Evolutionary conservation across 2,113 vertebrate genomes (phyloP), one percentile per base, ranked within the genome.

Genomic region (Limanda limanda): DNA sequence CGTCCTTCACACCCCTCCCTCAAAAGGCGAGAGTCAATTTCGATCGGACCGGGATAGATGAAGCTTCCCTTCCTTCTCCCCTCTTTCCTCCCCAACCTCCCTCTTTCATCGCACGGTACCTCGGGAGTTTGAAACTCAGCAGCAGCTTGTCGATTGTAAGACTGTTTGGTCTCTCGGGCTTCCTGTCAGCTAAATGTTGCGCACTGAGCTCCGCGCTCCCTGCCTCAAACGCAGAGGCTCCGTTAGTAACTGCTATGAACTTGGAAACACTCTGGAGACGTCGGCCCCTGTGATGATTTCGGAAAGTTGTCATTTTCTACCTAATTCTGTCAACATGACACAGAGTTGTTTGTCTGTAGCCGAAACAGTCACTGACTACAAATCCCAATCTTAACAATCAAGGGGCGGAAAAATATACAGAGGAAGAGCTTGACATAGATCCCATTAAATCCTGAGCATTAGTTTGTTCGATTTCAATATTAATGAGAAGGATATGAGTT

Each of bases 51-150:
- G 57, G 74, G 31, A 83, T 70, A 64, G 80, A 78, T 73, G 76
- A 81, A 31, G 59, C 78, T 68, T 40, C 47, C 54, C 74, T 42
- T 47, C 54, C 25, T 2, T 56, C 58, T 62, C 25, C 59, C 48
- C 45, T 52, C 76, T 21, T 65, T 13, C 35, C 63, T 66, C 66
- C 63, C 40, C 35, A 1, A 51, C 56, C 65, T 75, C 51, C 51
- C 31, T 56, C 27, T 65, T 57, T 77, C 79, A 65, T 84, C 76
- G 42, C 60, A 37, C 47, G 10, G 42, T 20, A 57, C 65, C 66
- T 64, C 15, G 66, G 74, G 78, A 82, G 67, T 84, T 78, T 78
- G 76, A 84, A 74, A 87, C 71, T 76, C 68, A 79, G 83, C 85
- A 68, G 71, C 71, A 79, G 82, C 69, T 74, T 75, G 70, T 70